phyloP scores from a whole-genome alignment of 2,113 vertebrate species.

The Prunella himalayana region DNA sequence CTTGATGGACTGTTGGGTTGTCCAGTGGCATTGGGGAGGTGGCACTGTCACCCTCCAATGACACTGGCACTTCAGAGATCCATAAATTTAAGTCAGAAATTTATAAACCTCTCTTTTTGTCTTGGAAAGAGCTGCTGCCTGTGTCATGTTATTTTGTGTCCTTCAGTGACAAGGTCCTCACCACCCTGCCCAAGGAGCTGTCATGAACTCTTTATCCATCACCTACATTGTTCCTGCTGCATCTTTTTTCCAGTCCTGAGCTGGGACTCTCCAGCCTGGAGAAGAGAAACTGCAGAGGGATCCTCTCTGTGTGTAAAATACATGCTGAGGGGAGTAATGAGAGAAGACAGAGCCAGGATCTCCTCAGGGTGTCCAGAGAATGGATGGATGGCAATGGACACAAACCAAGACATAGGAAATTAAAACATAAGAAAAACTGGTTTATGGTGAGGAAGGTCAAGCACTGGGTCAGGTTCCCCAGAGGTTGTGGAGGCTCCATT shows the following conservation, averaged over 20 bases:
- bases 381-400: neutral
- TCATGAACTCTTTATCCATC: neutral
- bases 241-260: neutral
- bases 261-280: neutral
- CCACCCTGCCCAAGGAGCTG: neutral
- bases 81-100: too few relatives aligned
- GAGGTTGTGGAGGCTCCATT: neutral
- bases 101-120: too few relatives aligned
- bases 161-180: too few relatives aligned
- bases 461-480: neutral
- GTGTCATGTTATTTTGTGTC: too few relatives aligned
- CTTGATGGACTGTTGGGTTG: too few relatives aligned
- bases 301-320: neutral
- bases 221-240: neutral
- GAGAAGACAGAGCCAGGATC: neutral
- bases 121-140: too few relatives aligned
- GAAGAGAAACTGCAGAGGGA: neutral
- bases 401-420: neutral
- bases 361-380: neutral
- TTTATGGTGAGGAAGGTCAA: neutral
- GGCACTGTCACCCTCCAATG: too few relatives aligned
- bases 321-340: neutral
- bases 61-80: too few relatives aligned
- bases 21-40: too few relatives aligned
- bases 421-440: neutral